These are phyloP conservation scores for Agriotes lineatus DNA, from an alignment of 2,888 invertebrate genomes.

Conservation along the genomic window DNA sequence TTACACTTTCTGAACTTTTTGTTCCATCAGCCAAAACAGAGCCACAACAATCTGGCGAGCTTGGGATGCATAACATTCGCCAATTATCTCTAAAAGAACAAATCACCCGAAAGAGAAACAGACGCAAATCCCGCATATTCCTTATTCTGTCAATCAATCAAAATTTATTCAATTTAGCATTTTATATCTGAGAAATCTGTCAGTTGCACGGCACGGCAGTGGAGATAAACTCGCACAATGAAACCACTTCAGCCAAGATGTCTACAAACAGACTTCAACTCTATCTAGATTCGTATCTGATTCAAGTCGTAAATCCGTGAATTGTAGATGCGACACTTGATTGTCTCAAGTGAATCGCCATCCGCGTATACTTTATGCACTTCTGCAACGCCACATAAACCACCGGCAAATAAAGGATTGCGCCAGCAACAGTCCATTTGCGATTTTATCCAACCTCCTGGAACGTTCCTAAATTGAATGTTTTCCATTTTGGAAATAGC, in stretches of 20 bases:
- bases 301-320: constrained; percentile 53
- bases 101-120: constrained; percentile 29
- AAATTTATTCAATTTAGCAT: constrained; percentile 56
- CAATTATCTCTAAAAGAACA: constrained; percentile 34
- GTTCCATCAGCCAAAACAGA: no score
- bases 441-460: background rate
- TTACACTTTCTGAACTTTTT: no score
- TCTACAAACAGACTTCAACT: constrained; percentile 52
- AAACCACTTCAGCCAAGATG: constrained; percentile 55
- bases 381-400: constrained; percentile 29
- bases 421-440: background rate
- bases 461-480: background rate
- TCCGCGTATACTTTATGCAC: constrained; percentile 31
- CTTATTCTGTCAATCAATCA: constrained; percentile 52
- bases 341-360: constrained; percentile 46
- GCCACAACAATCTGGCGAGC: no score
- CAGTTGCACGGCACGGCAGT: constrained; percentile 54
- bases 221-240: constrained; percentile 56
- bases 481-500: no score
- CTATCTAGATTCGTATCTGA: constrained; percentile 52
- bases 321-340: constrained; percentile 54
- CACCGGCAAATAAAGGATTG: constrained; percentile 1
- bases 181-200: constrained; percentile 59
- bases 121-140: constrained; percentile 43
- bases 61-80: constrained; percentile 2